Evolutionary conservation across 2,888 invertebrate species (phyloP).

Genomic region (Torymus auratus): DNA sequence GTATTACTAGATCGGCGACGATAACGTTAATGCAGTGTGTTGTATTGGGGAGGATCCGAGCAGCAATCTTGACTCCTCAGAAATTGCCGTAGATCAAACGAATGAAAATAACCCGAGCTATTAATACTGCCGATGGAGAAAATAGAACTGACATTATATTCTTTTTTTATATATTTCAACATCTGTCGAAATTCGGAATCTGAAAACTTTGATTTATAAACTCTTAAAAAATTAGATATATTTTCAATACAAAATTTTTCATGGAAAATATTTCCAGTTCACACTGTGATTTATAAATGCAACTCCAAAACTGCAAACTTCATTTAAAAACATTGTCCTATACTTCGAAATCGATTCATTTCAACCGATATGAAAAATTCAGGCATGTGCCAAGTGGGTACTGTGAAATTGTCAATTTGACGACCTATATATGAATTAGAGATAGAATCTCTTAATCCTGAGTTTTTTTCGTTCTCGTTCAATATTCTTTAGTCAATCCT

Average conservation of each 20-base stretch:
- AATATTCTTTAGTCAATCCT: neutral
- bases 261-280: no score
- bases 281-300: no score
- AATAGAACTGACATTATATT: neutral
- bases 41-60: neutral
- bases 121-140: no score
- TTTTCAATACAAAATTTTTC: no score
- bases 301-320: neutral
- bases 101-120: constrained; percentile 3
- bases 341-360: constrained; percentile 11
- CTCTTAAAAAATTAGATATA: no score
- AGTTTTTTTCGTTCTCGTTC: constrained; percentile 25
- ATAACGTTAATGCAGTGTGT: neutral
- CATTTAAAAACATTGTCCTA: neutral
- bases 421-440: constrained; percentile 34
- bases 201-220: no score
- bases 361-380: constrained; percentile 6
- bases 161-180: neutral
- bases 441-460: constrained; percentile 23
- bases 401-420: constrained; percentile 33
- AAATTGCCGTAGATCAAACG: neutral
- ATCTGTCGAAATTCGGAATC: no score
- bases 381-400: constrained; percentile 2
- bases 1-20: neutral
- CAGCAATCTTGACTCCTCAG: neutral